These are phyloP conservation scores for Periparus ater DNA, from an alignment of 2,797 vertebrate genomes.

Conservation along the genomic window DNA sequence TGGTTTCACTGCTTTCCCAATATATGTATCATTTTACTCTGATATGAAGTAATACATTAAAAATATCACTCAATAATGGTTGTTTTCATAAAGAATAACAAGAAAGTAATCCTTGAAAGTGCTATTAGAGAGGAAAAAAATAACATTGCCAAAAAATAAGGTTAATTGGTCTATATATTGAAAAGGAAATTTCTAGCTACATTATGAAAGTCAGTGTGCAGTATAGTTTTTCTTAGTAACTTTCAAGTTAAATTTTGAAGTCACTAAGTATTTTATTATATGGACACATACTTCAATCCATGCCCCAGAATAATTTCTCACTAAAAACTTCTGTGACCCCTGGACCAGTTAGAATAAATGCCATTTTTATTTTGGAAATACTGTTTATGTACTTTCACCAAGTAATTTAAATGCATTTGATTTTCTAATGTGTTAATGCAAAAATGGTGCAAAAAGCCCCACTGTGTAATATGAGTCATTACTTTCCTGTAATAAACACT, in stretches of 20 bases:
- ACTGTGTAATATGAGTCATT: conserved; percentile 58
- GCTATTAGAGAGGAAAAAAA: neutral
- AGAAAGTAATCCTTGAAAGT: neutral
- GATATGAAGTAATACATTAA: neutral
- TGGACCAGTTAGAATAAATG: neutral
- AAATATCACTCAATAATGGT: neutral
- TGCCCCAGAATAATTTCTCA: neutral
- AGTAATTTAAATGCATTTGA: conserved; percentile 27
- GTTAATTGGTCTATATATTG: neutral
- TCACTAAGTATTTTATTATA: neutral
- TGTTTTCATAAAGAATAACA: neutral
- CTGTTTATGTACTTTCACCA: neutral
- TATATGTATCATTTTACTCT: neutral
- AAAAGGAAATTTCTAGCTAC: neutral
- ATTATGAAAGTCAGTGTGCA: neutral
- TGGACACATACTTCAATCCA: neutral
- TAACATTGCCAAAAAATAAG: neutral
- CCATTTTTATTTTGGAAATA: neutral
- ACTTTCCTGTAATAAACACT: conserved; percentile 54
- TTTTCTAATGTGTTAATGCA: conserved; percentile 30
- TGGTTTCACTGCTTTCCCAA: neutral
- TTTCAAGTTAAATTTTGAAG: neutral
- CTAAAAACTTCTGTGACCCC: neutral
- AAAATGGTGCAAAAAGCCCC: conserved; percentile 49
- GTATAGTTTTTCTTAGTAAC: neutral